Percentiles rank a stretch among this genome's conserved stretches.
phyloP scores from a whole-genome alignment of 2,888 invertebrate genomes.

The Tenthredo scrophulariae region DNA sequence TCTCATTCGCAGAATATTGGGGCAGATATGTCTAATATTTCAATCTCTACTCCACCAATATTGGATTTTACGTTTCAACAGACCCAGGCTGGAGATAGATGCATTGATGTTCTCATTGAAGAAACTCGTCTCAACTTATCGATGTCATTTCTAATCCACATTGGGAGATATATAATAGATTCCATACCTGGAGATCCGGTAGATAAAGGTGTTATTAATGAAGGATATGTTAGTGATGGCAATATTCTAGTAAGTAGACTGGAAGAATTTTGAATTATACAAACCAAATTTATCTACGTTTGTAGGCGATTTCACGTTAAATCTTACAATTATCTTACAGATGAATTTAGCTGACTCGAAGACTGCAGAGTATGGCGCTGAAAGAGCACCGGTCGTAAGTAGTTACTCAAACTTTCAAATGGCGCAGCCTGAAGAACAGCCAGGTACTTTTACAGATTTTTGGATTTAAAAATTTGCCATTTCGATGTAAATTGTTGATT shows the following conservation, averaged over 20 bases:
- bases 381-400: conserved; percentile 27
- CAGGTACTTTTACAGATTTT: conserved; percentile 56
- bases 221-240: conserved; percentile 85
- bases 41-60: conserved; percentile 86
- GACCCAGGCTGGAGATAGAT: conserved; percentile 82
- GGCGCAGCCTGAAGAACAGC: conserved; percentile 62
- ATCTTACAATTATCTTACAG: conserved; percentile 76
- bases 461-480: neutral
- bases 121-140: conserved; percentile 86
- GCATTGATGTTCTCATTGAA: conserved; percentile 87
- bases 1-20: conserved; percentile 82
- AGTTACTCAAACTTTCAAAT: conserved; percentile 31
- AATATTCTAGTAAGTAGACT: conserved; percentile 64
- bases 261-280: neutral
- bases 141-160: conserved; percentile 84
- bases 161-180: conserved; percentile 83
- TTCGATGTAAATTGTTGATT: neutral
- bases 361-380: conserved; percentile 32
- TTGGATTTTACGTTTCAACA: conserved; percentile 85
- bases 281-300: neutral
- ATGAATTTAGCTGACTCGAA: conserved; percentile 35
- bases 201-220: conserved; percentile 86
- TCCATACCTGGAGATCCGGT: conserved; percentile 81
- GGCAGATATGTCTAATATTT: conserved; percentile 81
- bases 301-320: conserved; percentile 62